Evolutionary conservation across 1,140 invertebrate species (phyloP), one percentile per base, ranked within the genome.

Genomic region (Holcopasites calliopsidis): DNA sequence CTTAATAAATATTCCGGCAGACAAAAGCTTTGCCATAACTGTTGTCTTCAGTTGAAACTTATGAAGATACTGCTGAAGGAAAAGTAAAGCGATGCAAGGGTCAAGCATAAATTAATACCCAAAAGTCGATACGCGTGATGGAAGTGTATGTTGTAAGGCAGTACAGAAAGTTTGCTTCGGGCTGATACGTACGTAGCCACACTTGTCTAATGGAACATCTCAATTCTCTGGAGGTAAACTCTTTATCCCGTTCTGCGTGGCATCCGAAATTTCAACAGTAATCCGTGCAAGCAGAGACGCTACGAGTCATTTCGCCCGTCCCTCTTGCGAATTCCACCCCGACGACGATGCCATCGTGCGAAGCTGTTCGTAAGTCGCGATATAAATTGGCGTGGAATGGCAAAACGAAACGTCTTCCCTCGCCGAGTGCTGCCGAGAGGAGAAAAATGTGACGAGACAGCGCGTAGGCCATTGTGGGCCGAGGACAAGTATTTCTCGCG

Each of bases 381-480:
- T n/a, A 49, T 65, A 65, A 50, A 50, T 50, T 31, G 62, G 6
- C 6, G 62, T n/a, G 35, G 31, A 64, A 64, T 64, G n/a, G 42
- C n/a, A n/a, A n/a, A 47, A 5, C 40, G 42, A 35, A 58, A 58
- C 16, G 55, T 35, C 33, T 23, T 40, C 35, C n/a, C 10, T 8
- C n/a, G n/a, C 10, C 2, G 35, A 60, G 18, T n/a, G 8, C 3
- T 8, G 35, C 1, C n/a, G 10, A 13, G 50, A 16, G 44, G 8
- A 18, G 42, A 31, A 49, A 65, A 65, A 31, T 50, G 28, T 49
- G 31, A 65, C 44, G 62, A 65, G 62, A 64, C 26, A 65, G n/a
- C 23, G 62, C 62, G 62, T 65, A 50, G 62, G 62, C 62, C 21
- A 65, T 65, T 65, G 62, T 65, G 44, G 62, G 62, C 62, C 62